These are phyloP conservation scores for Chloropsis hardwickii DNA, from an alignment of 2,113 vertebrate species.

Conservation along the genomic window DNA sequence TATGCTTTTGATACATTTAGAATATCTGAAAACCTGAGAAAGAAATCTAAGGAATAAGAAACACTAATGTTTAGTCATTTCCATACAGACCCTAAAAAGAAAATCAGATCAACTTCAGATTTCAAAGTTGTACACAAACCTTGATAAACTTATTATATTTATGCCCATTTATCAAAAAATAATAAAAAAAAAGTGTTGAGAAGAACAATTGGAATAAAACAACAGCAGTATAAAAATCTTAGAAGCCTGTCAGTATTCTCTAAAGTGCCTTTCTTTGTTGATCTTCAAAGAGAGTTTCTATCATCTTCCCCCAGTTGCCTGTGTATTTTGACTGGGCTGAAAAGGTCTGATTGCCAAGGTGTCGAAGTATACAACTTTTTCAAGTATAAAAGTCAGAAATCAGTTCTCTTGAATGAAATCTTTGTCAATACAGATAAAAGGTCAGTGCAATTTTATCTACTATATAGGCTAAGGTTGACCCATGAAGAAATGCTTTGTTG, in stretches of 20 bases:
- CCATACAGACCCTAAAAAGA: not conserved
- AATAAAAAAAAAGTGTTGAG: not conserved
- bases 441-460: slow-evolving; percentile 27
- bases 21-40: not conserved
- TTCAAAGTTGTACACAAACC: not conserved
- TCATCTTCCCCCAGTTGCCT: not conserved
- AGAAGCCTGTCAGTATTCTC: not conserved
- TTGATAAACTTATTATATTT: not conserved
- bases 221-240: not conserved
- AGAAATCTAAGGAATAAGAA: not conserved
- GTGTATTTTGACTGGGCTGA: not conserved
- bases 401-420: slow-evolving; percentile 9
- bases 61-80: not conserved
- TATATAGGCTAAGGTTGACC: not conserved
- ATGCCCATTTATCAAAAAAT: not conserved
- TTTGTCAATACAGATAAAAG: slow-evolving; percentile 45
- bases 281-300: not conserved
- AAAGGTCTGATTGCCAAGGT: slow-evolving; percentile 29
- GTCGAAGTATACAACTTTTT: slow-evolving; percentile 3
- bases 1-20: not conserved
- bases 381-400: slow-evolving; percentile 25
- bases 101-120: not conserved
- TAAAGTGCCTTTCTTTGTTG: not conserved
- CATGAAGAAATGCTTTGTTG: not conserved
- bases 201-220: not conserved